Percentiles rank a stretch among this genome's conserved stretches.
phyloP scores from a whole-genome alignment of 2,113 vertebrate species.

The Oncorhynchus mykiss region DNA sequence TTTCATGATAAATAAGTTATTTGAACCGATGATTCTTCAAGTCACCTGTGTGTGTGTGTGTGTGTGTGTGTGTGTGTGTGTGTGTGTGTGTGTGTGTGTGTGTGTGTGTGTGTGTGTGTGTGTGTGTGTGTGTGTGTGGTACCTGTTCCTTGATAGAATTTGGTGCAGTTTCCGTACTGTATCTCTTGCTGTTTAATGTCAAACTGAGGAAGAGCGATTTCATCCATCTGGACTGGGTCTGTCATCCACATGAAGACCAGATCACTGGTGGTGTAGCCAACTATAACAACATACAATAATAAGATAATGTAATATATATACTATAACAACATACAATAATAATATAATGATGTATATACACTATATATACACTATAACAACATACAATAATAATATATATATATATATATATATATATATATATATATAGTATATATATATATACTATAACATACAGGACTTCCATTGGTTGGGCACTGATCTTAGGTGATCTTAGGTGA shows the following conservation, averaged over 20 bases:
- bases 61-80: neutral
- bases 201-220: constrained; percentile 94
- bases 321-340: too few species aligned
- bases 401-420: too few species aligned
- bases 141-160: constrained; percentile 97
- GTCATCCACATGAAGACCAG: constrained; percentile 96
- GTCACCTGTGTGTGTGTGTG: too few species aligned
- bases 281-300: constrained; percentile 63
- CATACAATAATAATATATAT: too few species aligned
- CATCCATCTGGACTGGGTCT: constrained; percentile 94
- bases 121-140: constrained; percentile 20
- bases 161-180: constrained; percentile 95
- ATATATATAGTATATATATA: too few species aligned
- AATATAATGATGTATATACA: too few species aligned
- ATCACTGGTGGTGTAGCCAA: constrained; percentile 96
- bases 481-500: too few species aligned
- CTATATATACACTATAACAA: too few species aligned
- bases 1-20: too few species aligned
- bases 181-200: constrained; percentile 97
- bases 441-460: too few species aligned
- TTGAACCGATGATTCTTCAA: too few species aligned
- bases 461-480: too few species aligned
- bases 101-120: neutral
- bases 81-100: neutral
- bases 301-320: neutral